Base-by-base conservation (phyloP, 35 echinoderm and acorn worm genomes). In the Strongylocentrotus purpuratus region DNA sequence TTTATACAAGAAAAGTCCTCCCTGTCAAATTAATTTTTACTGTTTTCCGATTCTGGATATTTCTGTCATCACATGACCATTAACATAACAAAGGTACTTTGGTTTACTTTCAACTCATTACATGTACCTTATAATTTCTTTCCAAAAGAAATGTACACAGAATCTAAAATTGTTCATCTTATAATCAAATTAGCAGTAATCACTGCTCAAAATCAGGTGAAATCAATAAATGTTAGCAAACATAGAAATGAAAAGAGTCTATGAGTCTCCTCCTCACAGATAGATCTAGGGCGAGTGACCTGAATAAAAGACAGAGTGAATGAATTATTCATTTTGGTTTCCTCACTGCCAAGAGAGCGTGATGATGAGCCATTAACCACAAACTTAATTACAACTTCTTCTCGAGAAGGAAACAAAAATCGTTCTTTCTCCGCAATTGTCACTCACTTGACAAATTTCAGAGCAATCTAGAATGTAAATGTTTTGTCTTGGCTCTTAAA, bases 301-400 rank as follows among this genome's bases (percentile, higher is more conserved):
- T 58, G 46, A 93, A 18, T 58, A 47, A 31, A 46, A 32, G 91
- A 33, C 45, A 58, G 28, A 46, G 31, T 47, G 48, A 93, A 93
- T 93, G 91, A 93, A 93, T 93, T n/a, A 93, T 93, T 93, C 91
- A 93, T 93, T 52, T 58, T 33, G 91, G 91, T 93, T 47, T 93
- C 91, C 48, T 11, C 48, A 93, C 48, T 47, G 91, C 17, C 45
- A 93, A 48, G 46, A 13, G 45, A 89, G 45, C 32, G 87, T 33
- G 33, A 89, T 89, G 91, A 93, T 93, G 91, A 93, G 91, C 91
- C 45, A 93, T 93, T 93, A 50, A 93, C 91, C 91, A 58, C 91
- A 93, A 93, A 93, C 48, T 93, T 93, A 93, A 93, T 93, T 93
- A 93, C 46, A 58, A 58, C 91, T 93, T 93, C 91, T 93, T 47